Evolutionary conservation across 2,888 invertebrate genomes (phyloP), one percentile per base, ranked within the genome.

Genomic region (Odiellus spinosus): DNA sequence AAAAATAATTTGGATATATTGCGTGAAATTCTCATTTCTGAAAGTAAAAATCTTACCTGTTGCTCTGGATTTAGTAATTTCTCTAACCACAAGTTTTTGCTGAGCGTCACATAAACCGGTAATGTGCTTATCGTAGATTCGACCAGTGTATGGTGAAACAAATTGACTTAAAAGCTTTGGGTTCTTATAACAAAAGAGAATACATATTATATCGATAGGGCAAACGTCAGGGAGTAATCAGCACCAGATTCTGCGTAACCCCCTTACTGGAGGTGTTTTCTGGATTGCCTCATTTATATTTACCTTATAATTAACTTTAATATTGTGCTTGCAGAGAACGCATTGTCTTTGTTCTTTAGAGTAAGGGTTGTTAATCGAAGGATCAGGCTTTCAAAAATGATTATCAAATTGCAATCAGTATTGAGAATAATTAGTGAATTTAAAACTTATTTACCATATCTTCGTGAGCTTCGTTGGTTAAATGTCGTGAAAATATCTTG

Each of bases 141-240:
- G 74, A 1, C 96, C 96, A 0, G 95, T 95, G 63, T 83, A 87
- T 0, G 86, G 81, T 32, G 95, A 96, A 61, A 95, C 83, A 66
- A 96, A 98, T 64, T 95, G 95, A 0, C 90, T 87, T 3, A 98
- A 67, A 3, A 98, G 67, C 57, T 85, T 77, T 1, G 80, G 77
- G 67, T 98, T 98, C 67, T 71, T 56, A 43, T 48, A 51, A 40
- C 15, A 36, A 1, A 54, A 41, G 8, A 34, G 15, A 20, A 41
- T 15, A 20, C 12, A 12, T 41, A 21, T 18, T 12, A 17, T 36
- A 5, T 47, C 34, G 14, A 12, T 11, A 47, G 48, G 20, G 34
- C 15, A 26, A 12, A 12, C 8, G 14, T 47, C 42, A 8, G 18
- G 18, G 21, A 52, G n/a, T 15, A 39, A n/a, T n/a, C n/a, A n/a